Base-by-base conservation (phyloP, 1,140 invertebrate genomes). In the Diabrotica undecimpunctata region DNA sequence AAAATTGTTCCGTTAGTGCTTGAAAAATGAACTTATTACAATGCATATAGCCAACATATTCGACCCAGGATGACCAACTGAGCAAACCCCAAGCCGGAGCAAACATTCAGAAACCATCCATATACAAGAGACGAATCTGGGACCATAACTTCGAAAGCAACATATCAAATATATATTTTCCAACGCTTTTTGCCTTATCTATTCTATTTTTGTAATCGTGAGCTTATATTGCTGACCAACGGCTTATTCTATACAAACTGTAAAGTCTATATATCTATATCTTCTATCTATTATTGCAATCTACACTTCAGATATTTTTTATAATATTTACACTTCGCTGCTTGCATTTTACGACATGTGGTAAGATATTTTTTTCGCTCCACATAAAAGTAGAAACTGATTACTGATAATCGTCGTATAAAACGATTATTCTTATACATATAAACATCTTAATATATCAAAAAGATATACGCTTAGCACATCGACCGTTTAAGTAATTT, bases 111-210 rank as follows among this genome's bases (percentile, higher is more conserved):
- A 51, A 14, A 6, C 12, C 12, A 51, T 36, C 38, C 55, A 57
- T 7, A 9, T 61, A 9, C 50, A 52, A 11, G 14, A 36, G 46
- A 35, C 11, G 52, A 61, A 61, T 46, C 41, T 11, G 41, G 59
- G 59, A 39, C 59, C 59, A 61, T 12, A 61, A 51, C 13, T 51
- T 50, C 12, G 25, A 51, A 35, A 46, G 41, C n/a, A 51, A 61
- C 59, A 61, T 61, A 61, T 61, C 59, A 61, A 61, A 61, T 25
- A 61, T 61, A 61, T 61, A 61, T 52, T 36, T 41, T 35, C 39
- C 7, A 61, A 11, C 56, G 59, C 59, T 61, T 55, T 36, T 52
- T 39, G 41, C 59, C 41, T 52, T 61, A 61, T 5, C 41, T 25
- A 25, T 25, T 46, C 41, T 46, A 46, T 46, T 46, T 46, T 46